These are phyloP conservation scores for Eudyptes chrysolophus DNA, from an alignment of 2,113 vertebrate genomes.

Conservation along the genomic window DNA sequence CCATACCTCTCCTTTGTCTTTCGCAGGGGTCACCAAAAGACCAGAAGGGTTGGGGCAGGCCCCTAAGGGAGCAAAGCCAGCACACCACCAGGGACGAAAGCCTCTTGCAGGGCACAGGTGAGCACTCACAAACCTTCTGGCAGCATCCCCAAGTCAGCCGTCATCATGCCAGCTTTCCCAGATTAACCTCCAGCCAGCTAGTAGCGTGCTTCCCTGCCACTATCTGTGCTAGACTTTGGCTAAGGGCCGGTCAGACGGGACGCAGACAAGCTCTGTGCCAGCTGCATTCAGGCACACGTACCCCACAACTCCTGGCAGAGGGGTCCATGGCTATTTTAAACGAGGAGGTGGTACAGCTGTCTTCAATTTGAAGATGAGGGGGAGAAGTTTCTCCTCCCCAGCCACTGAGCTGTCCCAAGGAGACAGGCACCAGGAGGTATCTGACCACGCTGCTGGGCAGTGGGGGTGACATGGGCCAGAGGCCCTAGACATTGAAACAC, in stretches of 20 bases:
- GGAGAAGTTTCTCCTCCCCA: neutral
- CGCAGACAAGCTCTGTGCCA: neutral
- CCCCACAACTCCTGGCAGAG: neutral
- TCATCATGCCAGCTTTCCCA: neutral
- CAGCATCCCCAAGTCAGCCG: neutral
- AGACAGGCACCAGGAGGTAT: neutral
- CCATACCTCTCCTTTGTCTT: neutral
- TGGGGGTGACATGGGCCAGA: neutral
- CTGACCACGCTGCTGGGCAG: neutral
- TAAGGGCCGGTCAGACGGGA: fast-evolving
- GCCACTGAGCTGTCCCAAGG: neutral
- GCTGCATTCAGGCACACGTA: neutral
- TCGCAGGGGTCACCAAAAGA: neutral
- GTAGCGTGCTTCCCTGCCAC: neutral
- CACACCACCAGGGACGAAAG: neutral
- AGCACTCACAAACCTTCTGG: neutral
- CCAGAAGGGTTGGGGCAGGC: neutral
- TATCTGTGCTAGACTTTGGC: neutral
- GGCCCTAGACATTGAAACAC: neutral
- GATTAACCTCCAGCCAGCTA: neutral
- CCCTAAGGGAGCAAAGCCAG: neutral
- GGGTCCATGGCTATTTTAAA: neutral
- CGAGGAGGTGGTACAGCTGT: neutral
- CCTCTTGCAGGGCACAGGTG: neutral
- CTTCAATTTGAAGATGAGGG: neutral